Evolutionary conservation across 1,140 invertebrate genomes (phyloP).

Genomic region (Sipha flava): DNA sequence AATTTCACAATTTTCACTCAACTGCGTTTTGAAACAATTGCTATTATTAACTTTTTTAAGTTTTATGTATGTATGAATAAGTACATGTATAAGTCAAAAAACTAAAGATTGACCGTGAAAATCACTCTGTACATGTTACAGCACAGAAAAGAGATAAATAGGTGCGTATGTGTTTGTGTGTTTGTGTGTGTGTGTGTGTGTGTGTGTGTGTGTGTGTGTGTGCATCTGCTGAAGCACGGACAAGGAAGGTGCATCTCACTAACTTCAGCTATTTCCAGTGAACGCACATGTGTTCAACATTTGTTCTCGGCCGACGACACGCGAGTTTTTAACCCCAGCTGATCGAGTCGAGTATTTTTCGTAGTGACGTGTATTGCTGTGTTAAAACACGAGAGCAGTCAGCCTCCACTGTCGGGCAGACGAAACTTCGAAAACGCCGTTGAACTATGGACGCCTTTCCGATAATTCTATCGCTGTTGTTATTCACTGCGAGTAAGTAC

Average conservation of each 20-base stretch:
- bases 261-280: slow-evolving; percentile 3
- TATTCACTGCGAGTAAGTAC: not conserved
- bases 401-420: no score
- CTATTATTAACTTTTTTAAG: no score
- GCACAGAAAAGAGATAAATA: not conserved
- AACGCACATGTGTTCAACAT: slow-evolving; percentile 14
- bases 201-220: not conserved
- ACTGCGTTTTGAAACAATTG: no score
- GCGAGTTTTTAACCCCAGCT: not conserved
- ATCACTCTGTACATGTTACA: no score
- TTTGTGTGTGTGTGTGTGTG: not conserved
- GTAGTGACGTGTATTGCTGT: no score
- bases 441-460: slow-evolving; percentile 15
- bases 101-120: no score
- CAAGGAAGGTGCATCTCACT: not conserved
- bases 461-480: not conserved
- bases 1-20: no score
- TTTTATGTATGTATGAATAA: no score
- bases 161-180: not conserved
- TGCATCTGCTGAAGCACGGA: not conserved
- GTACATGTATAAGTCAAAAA: no score
- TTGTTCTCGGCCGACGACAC: not conserved
- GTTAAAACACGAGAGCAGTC: not conserved
- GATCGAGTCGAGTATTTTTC: not conserved
- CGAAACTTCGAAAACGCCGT: no score